Percentiles rank a stretch among this genome's conserved stretches.
Conservation (phyloP, 2,797 vertebrate genomes). For the Lacerta viridis region DNA sequence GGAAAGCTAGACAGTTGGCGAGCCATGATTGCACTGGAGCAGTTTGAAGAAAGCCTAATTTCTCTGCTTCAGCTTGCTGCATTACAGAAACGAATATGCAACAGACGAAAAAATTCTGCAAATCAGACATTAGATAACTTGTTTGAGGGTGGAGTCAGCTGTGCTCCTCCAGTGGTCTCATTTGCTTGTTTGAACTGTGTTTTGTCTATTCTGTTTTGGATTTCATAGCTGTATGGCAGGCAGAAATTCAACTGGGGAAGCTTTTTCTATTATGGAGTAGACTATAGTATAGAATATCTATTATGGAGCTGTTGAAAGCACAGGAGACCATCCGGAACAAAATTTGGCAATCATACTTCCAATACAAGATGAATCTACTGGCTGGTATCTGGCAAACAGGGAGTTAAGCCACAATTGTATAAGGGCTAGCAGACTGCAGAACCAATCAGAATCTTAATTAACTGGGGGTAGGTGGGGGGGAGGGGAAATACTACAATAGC, state of each 20-base stretch:
- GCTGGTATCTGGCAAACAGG: slow-evolving; percentile 18
- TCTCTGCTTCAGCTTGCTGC: neutral
- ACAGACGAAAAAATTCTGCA: neutral
- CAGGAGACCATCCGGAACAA: neutral
- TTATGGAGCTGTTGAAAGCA: neutral
- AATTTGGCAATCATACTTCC: neutral
- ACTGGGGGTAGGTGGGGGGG: neutral
- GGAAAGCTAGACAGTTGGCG: too few relatives aligned
- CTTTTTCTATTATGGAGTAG: neutral
- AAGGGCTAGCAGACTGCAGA: neutral
- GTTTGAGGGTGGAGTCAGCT: neutral
- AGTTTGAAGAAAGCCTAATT: neutral
- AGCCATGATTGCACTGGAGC: neutral
- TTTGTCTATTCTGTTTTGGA: neutral
- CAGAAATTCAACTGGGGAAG: neutral
- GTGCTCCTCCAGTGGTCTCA: too few relatives aligned
- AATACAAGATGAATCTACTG: slow-evolving; percentile 48
- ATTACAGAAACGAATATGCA: neutral
- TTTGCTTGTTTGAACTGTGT: neutral
- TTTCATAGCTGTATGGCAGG: neutral
- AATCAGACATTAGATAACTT: neutral
- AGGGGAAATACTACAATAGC: slow-evolving; percentile 22
- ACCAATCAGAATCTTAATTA: slow-evolving; percentile 33
- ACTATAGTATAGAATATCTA: neutral
- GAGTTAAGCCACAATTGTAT: slow-evolving; percentile 13